These are phyloP conservation scores for Drosophila sechellia DNA, from an alignment of 1,140 invertebrate species.

Conservation along the genomic window DNA sequence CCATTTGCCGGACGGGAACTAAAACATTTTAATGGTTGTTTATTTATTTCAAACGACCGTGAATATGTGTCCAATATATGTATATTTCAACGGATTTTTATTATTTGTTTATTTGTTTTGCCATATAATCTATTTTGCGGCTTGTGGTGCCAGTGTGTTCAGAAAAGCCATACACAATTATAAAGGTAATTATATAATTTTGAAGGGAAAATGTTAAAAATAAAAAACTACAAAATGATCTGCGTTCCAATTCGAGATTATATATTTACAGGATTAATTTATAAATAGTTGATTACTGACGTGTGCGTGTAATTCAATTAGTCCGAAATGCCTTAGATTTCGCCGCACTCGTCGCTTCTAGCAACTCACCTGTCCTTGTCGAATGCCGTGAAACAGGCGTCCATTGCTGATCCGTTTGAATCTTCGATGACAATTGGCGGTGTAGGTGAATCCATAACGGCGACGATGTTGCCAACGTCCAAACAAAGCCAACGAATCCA, in stretches of 20 bases:
- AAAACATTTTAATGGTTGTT: constrained; percentile 24
- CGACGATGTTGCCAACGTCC: constrained; percentile 66
- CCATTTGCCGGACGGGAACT: constrained; percentile 6
- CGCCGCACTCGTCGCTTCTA: not conserved
- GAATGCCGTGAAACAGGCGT: constrained; percentile 94
- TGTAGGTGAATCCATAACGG: constrained; percentile 84
- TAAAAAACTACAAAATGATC: not conserved
- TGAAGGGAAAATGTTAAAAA: not conserved
- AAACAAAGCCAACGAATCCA: constrained; percentile 55
- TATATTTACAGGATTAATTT: constrained; percentile 22
- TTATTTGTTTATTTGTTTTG: constrained; percentile 24
- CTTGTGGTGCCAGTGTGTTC: constrained; percentile 13
- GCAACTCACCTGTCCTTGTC: constrained; percentile 91
- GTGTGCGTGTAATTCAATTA: not conserved
- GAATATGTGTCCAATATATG: constrained; percentile 3
- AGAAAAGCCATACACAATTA: constrained; percentile 3
- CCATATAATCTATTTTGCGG: constrained; percentile 32
- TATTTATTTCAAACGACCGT: constrained; percentile 13
- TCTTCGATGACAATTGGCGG: constrained; percentile 85
- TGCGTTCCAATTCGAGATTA: constrained; percentile 7
- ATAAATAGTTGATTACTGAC: constrained; percentile 6
- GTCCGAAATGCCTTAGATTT: not conserved
- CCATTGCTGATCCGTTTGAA: constrained; percentile 88
- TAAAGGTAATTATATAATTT: constrained; percentile 41
- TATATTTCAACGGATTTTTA: constrained; percentile 7